Evolutionary conservation across 2,797 vertebrate genomes (phyloP), one percentile per base, ranked within the genome.

Genomic region (Pelobates cultripes): DNA sequence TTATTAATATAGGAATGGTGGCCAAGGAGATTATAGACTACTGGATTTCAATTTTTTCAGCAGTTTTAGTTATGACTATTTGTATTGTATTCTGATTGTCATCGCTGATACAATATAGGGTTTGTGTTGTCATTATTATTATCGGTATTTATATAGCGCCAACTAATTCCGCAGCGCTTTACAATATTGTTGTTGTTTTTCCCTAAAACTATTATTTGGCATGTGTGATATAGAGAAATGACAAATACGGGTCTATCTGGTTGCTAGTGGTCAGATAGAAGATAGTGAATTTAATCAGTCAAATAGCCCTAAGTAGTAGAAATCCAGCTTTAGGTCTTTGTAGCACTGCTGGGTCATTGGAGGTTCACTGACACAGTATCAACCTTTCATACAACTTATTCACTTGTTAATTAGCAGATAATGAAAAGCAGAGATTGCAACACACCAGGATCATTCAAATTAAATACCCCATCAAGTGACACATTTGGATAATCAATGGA

Each of bases 401-500:
- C 73, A 79, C 64, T 71, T 84, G 77, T 67, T 71, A 79, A 84
- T 76, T 8, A 76, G 41, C 6, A 72, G 77, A 75, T 80, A 80
- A 84, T 79, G 60, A 68, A 72, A 9, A 76, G 64, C 15, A 68
- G 43, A 61, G 57, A 63, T 51, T 72, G 70, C 28, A 79, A 44
- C 42, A 71, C 63, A 3, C 15, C 63, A 47, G 1, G 60, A 40
- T 63, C 69, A 69, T 84, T 79, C 77, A 84, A 83, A 76, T 2
- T 6, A 79, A 85, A 86, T 69, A 70, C 10, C 12, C 82, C 68
- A 45, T 83, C 43, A 89, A 82, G 75, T 87, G 79, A 86, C 7
- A 8, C 83, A 83, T 86, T 81, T 88, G 87, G 74, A 87, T 70
- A 88, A 84, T 66, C 76, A 73, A 42, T 10, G 67, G 80, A 74